These are phyloP conservation scores for Azemiops feae DNA, from an alignment of 2,113 vertebrate genomes.

Conservation along the genomic window DNA sequence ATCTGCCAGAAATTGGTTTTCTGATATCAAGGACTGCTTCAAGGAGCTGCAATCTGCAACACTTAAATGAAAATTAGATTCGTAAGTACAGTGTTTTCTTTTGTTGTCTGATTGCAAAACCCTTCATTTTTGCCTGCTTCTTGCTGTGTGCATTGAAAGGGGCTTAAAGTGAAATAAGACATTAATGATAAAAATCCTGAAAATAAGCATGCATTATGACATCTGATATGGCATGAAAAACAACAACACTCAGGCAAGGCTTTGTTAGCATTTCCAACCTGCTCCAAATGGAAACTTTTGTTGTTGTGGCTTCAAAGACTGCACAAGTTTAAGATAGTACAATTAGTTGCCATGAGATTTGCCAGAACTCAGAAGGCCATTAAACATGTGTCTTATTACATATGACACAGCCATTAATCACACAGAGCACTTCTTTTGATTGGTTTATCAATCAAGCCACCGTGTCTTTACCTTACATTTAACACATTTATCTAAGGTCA, in stretches of 20 bases:
- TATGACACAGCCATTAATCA: conserved; percentile 68
- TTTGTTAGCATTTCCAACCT: conserved; percentile 36
- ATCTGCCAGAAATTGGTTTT: conserved; percentile 77
- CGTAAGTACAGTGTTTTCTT: conserved; percentile 66
- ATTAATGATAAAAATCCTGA: conserved; percentile 53
- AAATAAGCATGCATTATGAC: conserved; percentile 34
- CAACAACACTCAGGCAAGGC: conserved; percentile 30
- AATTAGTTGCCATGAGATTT: conserved; percentile 64
- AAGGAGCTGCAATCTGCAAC: conserved; percentile 67
- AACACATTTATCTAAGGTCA: neutral
- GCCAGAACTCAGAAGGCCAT: conserved; percentile 64
- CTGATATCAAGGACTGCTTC: conserved; percentile 69
- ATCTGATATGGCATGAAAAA: conserved; percentile 28
- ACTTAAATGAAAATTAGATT: conserved; percentile 73
- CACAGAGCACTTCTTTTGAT: conserved; percentile 57
- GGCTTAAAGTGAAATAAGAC: conserved; percentile 50
- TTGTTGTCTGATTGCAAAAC: conserved; percentile 50
- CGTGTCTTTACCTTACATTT: conserved; percentile 23
- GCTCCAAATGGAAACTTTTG: conserved; percentile 45
- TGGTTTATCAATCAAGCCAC: conserved; percentile 64
- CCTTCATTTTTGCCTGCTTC: conserved; percentile 34
- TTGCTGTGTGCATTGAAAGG: neutral
- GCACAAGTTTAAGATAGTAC: conserved; percentile 34
- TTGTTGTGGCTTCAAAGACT: conserved; percentile 30
- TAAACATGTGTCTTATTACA: conserved; percentile 64